Evolutionary conservation across 2,888 invertebrate genomes (phyloP), one percentile per base, ranked within the genome.

Genomic region (Horisme vitalbata): DNA sequence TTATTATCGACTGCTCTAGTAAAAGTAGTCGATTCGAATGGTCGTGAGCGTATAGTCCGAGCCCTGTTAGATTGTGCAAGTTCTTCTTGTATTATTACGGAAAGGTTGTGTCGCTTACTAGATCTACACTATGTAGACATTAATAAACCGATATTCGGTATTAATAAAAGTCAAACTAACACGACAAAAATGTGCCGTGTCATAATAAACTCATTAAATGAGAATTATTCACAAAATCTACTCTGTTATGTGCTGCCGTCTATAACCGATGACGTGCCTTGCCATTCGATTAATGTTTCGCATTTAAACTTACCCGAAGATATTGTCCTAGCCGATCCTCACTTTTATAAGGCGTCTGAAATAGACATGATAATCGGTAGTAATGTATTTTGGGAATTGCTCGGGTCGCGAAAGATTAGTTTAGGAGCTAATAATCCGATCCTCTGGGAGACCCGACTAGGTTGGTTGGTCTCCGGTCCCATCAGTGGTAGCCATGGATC

Each of bases 391-490:
- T 48, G 48, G 43, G 43, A 48, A 3, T 2, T 43, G 11, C 14
- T 48, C 21, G 37, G 41, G 5, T 37, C 38, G 15, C 37, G 32
- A 10, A 43, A 18, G 9, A 48, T 48, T 15, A 33, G 12, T 10
- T 20, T 48, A 14, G 48, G 48, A 12, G 26, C 9, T 21, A 14
- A 10, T 21, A 41, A 36, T 3, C 41, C 43, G 14, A 14, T 28
- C 4, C 33, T 48, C 5, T 38, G 24, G 26, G 50, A 51, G 26
- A 51, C 56, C 3, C 30, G 34, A 7, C 13, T 56, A 20, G 47
- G 50, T 10, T 52, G 48, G 50, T 31, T 53, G 12, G 41, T 52
- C 28, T 44, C 46, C 15, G 57, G 57, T 14, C 45, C 49, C 14
- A 12, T 53, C 6, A 10, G 10, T 24, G 12, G 11, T n/a, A 27